Conservation (phyloP, 2,888 invertebrate species). For the Horisme vitalbata region DNA sequence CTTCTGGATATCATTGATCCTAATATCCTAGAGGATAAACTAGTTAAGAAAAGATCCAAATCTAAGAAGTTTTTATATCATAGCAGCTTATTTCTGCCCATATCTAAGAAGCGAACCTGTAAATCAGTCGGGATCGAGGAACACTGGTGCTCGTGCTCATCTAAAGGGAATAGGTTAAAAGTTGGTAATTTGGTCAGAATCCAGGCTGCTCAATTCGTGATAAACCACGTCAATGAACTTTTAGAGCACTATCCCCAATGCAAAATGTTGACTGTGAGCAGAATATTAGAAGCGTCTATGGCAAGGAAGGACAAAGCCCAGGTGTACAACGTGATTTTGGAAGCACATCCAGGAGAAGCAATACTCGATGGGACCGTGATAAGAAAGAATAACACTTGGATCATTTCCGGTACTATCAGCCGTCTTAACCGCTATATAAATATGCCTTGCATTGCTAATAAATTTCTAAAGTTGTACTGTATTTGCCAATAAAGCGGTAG, state of each 20-base stretch:
- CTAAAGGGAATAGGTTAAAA: slow-evolving; percentile 79
- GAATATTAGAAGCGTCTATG: slow-evolving; percentile 54
- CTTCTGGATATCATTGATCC: slow-evolving; percentile 85
- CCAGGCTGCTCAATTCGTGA: slow-evolving; percentile 81
- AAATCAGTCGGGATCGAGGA: slow-evolving; percentile 87
- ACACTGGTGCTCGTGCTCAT: slow-evolving; percentile 95
- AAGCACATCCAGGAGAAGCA: slow-evolving; percentile 85
- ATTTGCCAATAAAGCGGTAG: slow-evolving; percentile 72
- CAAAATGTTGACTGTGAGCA: slow-evolving; percentile 78
- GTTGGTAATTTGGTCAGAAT: slow-evolving; percentile 73
- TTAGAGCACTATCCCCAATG: slow-evolving; percentile 84
- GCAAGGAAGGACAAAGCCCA: slow-evolving; percentile 72
- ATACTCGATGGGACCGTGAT: slow-evolving; percentile 89
- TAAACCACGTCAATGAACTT: slow-evolving; percentile 84
- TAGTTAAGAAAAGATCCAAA: slow-evolving; percentile 45
- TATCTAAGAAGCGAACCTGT: slow-evolving; percentile 88
- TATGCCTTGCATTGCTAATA: slow-evolving; percentile 88
- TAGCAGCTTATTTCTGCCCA: slow-evolving; percentile 88
- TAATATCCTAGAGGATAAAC: slow-evolving; percentile 38
- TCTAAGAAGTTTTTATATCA: slow-evolving; percentile 61
- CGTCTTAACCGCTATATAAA: slow-evolving; percentile 88
- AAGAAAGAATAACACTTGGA: slow-evolving; percentile 46
- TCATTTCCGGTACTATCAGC: slow-evolving; percentile 87
- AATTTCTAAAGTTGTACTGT: slow-evolving; percentile 87
- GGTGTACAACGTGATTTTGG: slow-evolving; percentile 84